Evolutionary conservation across 2,797 vertebrate genomes (phyloP), one percentile per base, ranked within the genome.

Genomic region (Streptopelia turtur): DNA sequence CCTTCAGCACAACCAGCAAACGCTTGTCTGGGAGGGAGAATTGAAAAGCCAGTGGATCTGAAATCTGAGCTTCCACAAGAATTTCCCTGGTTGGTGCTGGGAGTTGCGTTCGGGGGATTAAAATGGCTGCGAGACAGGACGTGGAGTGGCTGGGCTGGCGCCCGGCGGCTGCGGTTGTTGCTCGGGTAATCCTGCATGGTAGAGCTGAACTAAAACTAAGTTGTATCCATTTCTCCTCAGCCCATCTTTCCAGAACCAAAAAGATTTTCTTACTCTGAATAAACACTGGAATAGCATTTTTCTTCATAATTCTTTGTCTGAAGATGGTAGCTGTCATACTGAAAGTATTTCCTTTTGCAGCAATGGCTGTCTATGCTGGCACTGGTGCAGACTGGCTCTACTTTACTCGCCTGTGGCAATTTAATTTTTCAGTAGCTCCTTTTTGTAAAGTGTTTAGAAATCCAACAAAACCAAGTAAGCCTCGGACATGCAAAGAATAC

Each of bases 51-150:
- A 89, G n/a, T 65, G 78, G 45, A 59, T 87, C 45, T 91, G 94
- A 95, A 93, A 96, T 81, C 52, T 79, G 92, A 96, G 83, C 93
- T 92, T 94, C 92, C 92, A 75, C 93, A 95, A 71, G 87, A 94
- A 95, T 94, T 78, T 94, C 65, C 89, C 69, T 78, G 90, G 71
- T 93, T 59, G 31, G 52, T 50, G 71, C 78, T 64, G 50, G 41
- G 87, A 3, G 2, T 21, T 86, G 63, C 79, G 28, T 7, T 50
- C 2, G 8, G 77, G 80, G 80, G 71, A 65, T 78, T 81, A 72
- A 86, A 18, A 60, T 41, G 83, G 56, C 81, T 30, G n/a, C 2
- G 5, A 82, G 87, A 61, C 84, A 83, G 75, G 75, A 75, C 63
- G 75, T 39, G 1, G 77, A 55, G 82, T 31, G 23, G 75, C 80